Percentiles rank a stretch among this genome's conserved stretches.
Conservation (phyloP, 2,113 vertebrate species). For the Prunella fulvescens region DNA sequence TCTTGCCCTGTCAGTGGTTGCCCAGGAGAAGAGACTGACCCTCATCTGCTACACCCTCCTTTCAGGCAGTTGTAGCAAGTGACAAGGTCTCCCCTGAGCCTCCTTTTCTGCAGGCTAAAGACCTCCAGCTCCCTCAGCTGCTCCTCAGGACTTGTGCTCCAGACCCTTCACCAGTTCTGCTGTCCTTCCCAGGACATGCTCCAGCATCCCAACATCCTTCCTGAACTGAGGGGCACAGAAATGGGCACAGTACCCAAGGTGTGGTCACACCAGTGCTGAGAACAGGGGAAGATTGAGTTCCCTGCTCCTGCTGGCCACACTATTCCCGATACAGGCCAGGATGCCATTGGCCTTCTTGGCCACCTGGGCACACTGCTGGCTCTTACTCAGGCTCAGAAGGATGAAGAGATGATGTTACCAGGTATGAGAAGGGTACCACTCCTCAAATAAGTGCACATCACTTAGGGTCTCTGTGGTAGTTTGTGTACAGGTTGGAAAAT, state of each 20-base stretch:
- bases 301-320: neutral
- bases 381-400: neutral
- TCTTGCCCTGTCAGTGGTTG: neutral
- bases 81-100: too few relatives aligned
- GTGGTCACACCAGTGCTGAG: fast-evolving
- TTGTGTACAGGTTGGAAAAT: neutral
- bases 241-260: neutral
- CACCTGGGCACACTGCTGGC: neutral
- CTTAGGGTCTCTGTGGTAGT: neutral
- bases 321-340: neutral
- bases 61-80: neutral
- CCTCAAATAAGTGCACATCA: neutral
- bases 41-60: neutral
- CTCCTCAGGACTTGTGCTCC: neutral
- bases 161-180: neutral
- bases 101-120: neutral
- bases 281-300: neutral
- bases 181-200: fast-evolving
- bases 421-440: neutral
- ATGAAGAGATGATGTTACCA: neutral
- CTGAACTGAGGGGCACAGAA: neutral
- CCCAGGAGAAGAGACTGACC: neutral
- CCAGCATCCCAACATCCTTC: neutral
- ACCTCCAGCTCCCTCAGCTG: neutral
- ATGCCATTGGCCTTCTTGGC: neutral